Evolutionary conservation across 2,888 invertebrate species (phyloP).

Genomic region (Ligdia adustata): DNA sequence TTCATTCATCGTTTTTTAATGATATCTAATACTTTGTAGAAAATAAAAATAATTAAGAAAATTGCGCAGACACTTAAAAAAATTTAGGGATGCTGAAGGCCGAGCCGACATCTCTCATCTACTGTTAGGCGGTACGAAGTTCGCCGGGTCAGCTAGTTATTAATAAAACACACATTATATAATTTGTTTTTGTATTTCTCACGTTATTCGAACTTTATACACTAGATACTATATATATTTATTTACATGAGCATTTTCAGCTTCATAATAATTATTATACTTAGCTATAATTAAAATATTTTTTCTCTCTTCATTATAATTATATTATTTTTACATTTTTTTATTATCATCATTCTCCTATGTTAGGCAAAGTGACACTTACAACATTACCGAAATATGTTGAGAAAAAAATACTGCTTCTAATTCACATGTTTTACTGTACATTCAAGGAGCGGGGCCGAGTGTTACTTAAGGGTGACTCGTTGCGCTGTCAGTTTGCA

Average conservation of each 20-base stretch:
- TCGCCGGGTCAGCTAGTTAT: no score
- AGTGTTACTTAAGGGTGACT: conserved; percentile 30
- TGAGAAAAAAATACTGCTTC: conserved; percentile 47
- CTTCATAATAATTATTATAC: conserved; percentile 74
- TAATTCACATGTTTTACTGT: conserved; percentile 17
- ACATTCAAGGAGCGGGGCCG: conserved; percentile 46
- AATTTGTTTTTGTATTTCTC: conserved; percentile 76
- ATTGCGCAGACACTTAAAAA: no score
- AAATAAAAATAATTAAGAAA: no score
- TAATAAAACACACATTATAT: conserved; percentile 34
- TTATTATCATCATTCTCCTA: conserved; percentile 57
- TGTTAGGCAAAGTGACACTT: conserved; percentile 77
- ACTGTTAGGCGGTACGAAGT: no score
- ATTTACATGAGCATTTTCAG: conserved; percentile 82
- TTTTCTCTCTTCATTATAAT: conserved; percentile 74
- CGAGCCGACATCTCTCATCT: no score
- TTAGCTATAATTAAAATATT: conserved; percentile 78
- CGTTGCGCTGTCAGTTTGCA: no score
- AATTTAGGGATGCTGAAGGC: no score
- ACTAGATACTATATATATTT: conserved; percentile 65
- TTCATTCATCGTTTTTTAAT: no score
- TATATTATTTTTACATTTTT: conserved; percentile 75
- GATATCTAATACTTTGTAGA: no score
- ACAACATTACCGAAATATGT: conserved; percentile 45
- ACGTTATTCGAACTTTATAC: conserved; percentile 79